These are phyloP conservation scores for Apamea epomidion DNA, from an alignment of 2,888 invertebrate genomes.

Conservation along the genomic window DNA sequence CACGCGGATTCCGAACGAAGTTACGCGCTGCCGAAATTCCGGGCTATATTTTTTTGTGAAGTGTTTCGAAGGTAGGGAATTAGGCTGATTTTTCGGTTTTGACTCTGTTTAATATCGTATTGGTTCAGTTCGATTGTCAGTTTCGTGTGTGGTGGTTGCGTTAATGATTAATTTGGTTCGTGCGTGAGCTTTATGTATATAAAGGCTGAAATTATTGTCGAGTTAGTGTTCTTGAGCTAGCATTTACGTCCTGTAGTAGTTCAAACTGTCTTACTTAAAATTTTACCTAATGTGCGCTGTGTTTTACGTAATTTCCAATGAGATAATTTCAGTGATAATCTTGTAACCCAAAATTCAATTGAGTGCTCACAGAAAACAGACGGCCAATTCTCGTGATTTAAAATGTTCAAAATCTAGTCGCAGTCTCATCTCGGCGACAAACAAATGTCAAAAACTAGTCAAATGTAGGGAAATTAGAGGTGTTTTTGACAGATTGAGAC, in stretches of 20 bases:
- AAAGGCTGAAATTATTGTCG: background rate
- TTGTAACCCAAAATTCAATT: background rate
- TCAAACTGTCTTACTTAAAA: background rate
- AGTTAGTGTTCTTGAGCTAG: background rate
- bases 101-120: background rate
- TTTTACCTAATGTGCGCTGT: background rate
- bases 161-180: slow-evolving; percentile 2
- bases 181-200: background rate
- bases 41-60: slow-evolving; percentile 20
- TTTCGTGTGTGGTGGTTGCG: background rate
- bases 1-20: slow-evolving; percentile 59
- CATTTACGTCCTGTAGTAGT: background rate
- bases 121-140: background rate
- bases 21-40: slow-evolving; percentile 57
- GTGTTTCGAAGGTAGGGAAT: slow-evolving; percentile 5
- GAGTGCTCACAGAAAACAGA: background rate
- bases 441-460: no score
- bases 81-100: background rate
- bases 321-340: background rate
- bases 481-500: no score
- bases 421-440: no score
- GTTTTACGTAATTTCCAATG: background rate
- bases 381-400: no score
- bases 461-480: no score
- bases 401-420: no score